These are phyloP conservation scores for Salvator merianae DNA, from an alignment of 2,113 vertebrate genomes.

Conservation along the genomic window DNA sequence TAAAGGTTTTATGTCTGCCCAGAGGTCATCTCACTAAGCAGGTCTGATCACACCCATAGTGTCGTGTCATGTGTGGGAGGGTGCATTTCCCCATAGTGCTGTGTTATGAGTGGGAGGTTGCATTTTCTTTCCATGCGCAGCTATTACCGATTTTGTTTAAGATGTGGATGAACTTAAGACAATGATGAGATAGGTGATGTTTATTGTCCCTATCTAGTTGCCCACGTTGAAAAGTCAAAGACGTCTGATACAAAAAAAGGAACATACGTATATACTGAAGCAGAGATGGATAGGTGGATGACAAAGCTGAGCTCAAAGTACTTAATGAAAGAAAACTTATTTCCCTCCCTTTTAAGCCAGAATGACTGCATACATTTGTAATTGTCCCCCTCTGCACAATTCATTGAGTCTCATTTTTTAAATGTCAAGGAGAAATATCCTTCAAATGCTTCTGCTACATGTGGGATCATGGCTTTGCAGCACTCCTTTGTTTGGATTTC, in stretches of 20 bases:
- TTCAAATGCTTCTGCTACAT: conserved; percentile 64
- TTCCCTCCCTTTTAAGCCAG: conserved; percentile 41
- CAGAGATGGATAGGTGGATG: neutral
- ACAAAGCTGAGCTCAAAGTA: too few species aligned
- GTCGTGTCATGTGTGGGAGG: too few species aligned
- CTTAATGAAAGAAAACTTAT: conserved; percentile 4
- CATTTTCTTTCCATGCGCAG: too few species aligned
- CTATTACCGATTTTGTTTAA: too few species aligned
- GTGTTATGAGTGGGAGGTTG: too few species aligned
- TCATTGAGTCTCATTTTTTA: conserved; percentile 64
- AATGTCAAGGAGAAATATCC: conserved; percentile 70
- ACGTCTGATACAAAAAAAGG: too few species aligned
- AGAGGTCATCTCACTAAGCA: neutral
- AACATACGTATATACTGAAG: too few species aligned
- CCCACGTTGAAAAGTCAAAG: too few species aligned
- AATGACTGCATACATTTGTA: conserved; percentile 57
- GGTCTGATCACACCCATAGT: neutral
- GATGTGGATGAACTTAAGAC: too few species aligned
- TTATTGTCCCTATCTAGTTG: too few species aligned
- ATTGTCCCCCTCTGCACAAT: conserved; percentile 54
- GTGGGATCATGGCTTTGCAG: conserved; percentile 44
- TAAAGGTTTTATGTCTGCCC: conserved; percentile 26
- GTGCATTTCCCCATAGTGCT: too few species aligned
- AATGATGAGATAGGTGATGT: too few species aligned
- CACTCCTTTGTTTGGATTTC: conserved; percentile 40